These are phyloP conservation scores for Drosophila gunungcola DNA, from an alignment of 1,140 invertebrate species.

Conservation along the genomic window DNA sequence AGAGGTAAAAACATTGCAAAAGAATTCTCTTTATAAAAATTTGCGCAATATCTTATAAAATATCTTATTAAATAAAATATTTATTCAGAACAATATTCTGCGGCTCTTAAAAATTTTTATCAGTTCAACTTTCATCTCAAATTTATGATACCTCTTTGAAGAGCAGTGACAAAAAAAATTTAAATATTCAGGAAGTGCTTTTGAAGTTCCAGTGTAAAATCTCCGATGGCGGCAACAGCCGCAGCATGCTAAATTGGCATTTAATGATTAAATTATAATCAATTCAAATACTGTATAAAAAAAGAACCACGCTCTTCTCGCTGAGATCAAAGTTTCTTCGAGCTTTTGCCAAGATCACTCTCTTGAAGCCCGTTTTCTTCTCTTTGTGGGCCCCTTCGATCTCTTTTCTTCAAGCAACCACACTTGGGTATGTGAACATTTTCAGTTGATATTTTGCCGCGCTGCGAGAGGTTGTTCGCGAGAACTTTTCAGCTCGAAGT, in stretches of 20 bases:
- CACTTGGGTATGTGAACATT: constrained; percentile 14
- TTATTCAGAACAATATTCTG: no score
- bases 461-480: constrained; percentile 36
- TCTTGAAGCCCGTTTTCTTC: constrained; percentile 17
- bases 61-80: no score
- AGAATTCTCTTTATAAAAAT: no score
- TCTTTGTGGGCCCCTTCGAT: not conserved
- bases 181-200: constrained; percentile 19
- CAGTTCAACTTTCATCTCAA: no score
- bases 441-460: constrained; percentile 39
- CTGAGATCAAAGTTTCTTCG: constrained; percentile 15
- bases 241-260: constrained; percentile 68
- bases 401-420: no score
- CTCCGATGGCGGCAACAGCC: constrained; percentile 42
- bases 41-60: no score
- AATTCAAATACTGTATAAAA: constrained; percentile 46
- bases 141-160: not conserved
- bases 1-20: not conserved
- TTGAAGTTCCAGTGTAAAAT: constrained; percentile 29
- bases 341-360: constrained; percentile 30
- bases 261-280: constrained; percentile 59
- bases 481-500: constrained; percentile 27
- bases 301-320: constrained; percentile 13
- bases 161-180: constrained; percentile 4
- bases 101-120: no score